These are phyloP conservation scores for Rugalucina vietnamica DNA, from an alignment of 2,888 invertebrate genomes.

Conservation along the genomic window DNA sequence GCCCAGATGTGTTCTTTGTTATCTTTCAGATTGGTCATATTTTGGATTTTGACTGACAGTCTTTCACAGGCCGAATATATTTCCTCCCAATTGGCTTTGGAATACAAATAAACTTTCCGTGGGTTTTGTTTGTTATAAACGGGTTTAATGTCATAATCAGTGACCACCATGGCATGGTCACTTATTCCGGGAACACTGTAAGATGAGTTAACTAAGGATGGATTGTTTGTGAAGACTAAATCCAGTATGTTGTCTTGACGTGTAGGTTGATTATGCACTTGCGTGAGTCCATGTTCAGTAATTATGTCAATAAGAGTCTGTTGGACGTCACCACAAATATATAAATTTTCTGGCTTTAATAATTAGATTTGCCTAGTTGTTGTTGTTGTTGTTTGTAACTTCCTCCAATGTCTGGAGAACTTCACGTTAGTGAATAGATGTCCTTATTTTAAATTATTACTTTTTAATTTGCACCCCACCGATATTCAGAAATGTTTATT, in stretches of 20 bases:
- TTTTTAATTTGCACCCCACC: too few relatives aligned
- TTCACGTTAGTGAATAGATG: too few relatives aligned
- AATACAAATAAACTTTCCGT: neutral
- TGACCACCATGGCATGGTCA: too few relatives aligned
- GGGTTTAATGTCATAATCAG: conserved; percentile 16
- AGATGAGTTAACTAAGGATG: conserved; percentile 15
- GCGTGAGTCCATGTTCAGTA: conserved; percentile 2
- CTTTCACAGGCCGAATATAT: neutral
- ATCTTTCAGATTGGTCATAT: too few relatives aligned
- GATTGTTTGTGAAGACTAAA: conserved; percentile 2
- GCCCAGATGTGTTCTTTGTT: too few relatives aligned
- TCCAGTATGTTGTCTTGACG: conserved; percentile 5
- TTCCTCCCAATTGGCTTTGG: conserved; percentile 14
- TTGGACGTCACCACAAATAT: conserved; percentile 7
- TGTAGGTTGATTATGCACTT: conserved; percentile 6
- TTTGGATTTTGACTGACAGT: neutral
- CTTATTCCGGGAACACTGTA: conserved; percentile 16
- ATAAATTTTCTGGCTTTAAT: too few relatives aligned
- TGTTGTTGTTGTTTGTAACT: too few relatives aligned
- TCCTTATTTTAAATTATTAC: too few relatives aligned
- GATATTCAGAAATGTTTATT: too few relatives aligned
- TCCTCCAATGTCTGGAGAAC: too few relatives aligned
- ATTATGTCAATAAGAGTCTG: neutral
- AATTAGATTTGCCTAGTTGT: too few relatives aligned
- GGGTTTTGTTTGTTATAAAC: neutral